Base-by-base conservation (phyloP, 2,113 vertebrate genomes). In the Caretta caretta region DNA sequence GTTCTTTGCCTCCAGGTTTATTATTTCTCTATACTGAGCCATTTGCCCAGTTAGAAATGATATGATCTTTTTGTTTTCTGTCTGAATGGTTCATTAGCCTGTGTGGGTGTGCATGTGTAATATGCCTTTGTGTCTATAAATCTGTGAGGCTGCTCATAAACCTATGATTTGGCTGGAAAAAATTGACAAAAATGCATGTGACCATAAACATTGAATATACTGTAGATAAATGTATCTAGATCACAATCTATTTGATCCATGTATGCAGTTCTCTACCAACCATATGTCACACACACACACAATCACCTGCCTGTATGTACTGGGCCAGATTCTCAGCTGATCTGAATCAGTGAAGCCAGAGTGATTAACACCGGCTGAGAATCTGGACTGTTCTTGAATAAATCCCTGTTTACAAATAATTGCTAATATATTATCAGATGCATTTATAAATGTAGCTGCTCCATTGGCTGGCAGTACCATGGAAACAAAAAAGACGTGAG, bases 401-500 rank as follows among this genome's bases (percentile, higher is more conserved):
- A 42, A 11, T 19, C 29, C 1, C 0, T 22, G 31, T 38, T 80
- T 31, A 29, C 22, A 3, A 49, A 6, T 0, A 1, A n/a, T 27
- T 56, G 72, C 83, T 59, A 46, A 62, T 0, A 20, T 3, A 29
- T 31, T 16, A 1, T 72, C 12, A 56, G 50, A 1, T 49, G 14
- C 20, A 1, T 65, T 6, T 78, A n/a, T 1, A 0, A 16, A 42
- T 42, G 48, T 78, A 42, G 80, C 17, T 1, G 9, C 8, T 50
- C 80, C 4, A 3, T 1, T 0, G 49, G 76, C 38, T 1, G 10
- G 35, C 10, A 5, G 3, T 5, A 53, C 57, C 22, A 0, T 0
- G 38, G 79, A 5, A 19, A 29, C 10, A 0, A 1, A 17, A 48
- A 4, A 0, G 1, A 5, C 0, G 38, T 0, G 3, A 25, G 38